Evolutionary conservation across 2,888 invertebrate species (phyloP), one percentile per base, ranked within the genome.

Genomic region (Chydorus sphaericus): DNA sequence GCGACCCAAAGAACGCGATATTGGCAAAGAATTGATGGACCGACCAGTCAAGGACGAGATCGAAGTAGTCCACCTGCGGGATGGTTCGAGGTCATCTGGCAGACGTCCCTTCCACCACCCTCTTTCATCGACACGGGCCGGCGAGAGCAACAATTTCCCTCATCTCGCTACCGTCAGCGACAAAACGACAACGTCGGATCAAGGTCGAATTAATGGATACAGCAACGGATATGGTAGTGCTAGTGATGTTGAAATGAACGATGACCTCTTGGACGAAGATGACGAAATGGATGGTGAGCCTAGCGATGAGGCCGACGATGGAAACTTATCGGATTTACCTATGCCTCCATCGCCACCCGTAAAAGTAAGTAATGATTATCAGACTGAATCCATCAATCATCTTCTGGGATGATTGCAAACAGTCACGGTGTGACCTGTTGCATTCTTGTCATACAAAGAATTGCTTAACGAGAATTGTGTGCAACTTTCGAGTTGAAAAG

Each of bases 81-180:
- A 44, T 44, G 44, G 44, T 14, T 44, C 44, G 14, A 37, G 53
- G 50, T 14, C 59, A 58, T 29, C 51, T 36, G 26, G 58, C 55
- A 36, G 54, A 55, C 51, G 36, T 55, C 49, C 59, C 28, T 20
- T 26, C 14, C 28, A 37, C 39, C 28, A 37, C 39, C 44, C 38
- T 30, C n/a, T 39, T 53, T 59, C 58, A 36, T 61, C 63, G 20
- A 57, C 59, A 10, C 60, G 87, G 60, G 75, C 89, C 58, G 86
- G 87, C 64, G 72, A 89, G 59, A 78, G 89, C 60, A 89, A 89
- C 5, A 78, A 89, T 57, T 84, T 83, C 5, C 89, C 88, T 66
- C 80, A 87, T 64, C 88, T 86, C 64, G 89, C 89, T 69, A 87
- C 86, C 0, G 89, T 89, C 69, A 83, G 82, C 65, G 87, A 83